phyloP scores from a whole-genome alignment of 2,888 invertebrate genomes.

The Aethes cnicana region DNA sequence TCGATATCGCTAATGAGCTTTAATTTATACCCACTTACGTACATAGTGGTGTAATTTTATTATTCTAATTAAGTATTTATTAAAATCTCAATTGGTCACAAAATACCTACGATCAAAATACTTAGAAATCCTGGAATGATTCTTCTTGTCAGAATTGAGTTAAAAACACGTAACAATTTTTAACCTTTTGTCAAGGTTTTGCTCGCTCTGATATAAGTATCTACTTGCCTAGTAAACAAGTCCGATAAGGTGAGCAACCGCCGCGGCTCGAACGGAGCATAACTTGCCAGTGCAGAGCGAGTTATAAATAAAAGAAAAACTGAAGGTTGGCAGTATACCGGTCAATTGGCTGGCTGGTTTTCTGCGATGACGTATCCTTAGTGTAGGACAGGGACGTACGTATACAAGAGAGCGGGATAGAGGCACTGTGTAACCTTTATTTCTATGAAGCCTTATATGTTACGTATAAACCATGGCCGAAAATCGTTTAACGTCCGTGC shows the following conservation, averaged over 20 bases:
- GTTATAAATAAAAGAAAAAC: constrained; percentile 82
- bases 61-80: too few relatives aligned
- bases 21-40: constrained; percentile 21
- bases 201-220: too few relatives aligned
- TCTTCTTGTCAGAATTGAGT: too few relatives aligned
- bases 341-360: constrained; percentile 82
- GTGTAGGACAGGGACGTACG: constrained; percentile 52
- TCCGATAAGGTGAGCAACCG: constrained; percentile 39
- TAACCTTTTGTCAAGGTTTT: too few relatives aligned
- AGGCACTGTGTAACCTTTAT: constrained; percentile 64
- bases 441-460: constrained; percentile 76
- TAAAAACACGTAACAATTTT: too few relatives aligned
- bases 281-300: constrained; percentile 76
- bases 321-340: constrained; percentile 82
- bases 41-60: too few relatives aligned
- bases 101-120: too few relatives aligned
- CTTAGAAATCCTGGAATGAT: too few relatives aligned
- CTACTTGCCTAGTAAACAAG: not conserved
- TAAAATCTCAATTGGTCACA: too few relatives aligned
- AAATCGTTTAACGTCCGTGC: constrained; percentile 73
- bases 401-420: constrained; percentile 48
- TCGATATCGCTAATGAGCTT: constrained; percentile 34
- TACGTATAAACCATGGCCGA: constrained; percentile 71
- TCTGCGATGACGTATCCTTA: constrained; percentile 75
- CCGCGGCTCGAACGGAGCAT: constrained; percentile 57